A percentile compares a stretch with the other conserved stretches of the same genome.
Conservation (phyloP, 2,888 invertebrate genomes). For the Papilio gigon region DNA sequence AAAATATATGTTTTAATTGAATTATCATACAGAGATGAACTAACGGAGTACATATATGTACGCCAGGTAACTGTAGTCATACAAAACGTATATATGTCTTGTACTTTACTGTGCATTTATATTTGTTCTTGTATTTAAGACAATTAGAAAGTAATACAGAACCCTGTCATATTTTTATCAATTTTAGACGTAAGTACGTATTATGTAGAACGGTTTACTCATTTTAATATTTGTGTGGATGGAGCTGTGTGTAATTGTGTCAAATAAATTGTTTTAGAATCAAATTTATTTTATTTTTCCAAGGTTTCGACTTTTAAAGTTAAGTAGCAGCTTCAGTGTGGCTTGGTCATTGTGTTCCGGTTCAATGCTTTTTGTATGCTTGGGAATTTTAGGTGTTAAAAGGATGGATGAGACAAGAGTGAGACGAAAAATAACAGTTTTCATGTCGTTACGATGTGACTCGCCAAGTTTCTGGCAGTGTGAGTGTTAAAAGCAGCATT, state of each 20-base stretch:
- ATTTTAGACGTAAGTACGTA: conserved; percentile 40
- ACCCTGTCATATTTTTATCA: conserved; percentile 1
- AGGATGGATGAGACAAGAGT: neutral
- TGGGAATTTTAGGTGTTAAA: neutral
- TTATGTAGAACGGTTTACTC: conserved; percentile 46
- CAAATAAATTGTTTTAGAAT: conserved; percentile 56
- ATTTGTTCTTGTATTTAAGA: conserved; percentile 6
- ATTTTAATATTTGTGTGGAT: conserved; percentile 50
- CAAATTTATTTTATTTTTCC: conserved; percentile 48
- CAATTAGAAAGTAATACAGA: neutral
- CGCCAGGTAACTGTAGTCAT: conserved; percentile 7
- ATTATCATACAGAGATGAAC: neutral
- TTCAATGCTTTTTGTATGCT: neutral
- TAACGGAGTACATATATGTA: conserved; percentile 27
- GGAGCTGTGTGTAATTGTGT: conserved; percentile 61
- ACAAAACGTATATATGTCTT: conserved; percentile 19
- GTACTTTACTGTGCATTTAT: conserved; percentile 30
- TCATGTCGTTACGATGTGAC: neutral
- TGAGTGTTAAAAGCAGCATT: neutral
- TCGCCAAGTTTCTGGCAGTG: neutral
- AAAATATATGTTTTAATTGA: conserved; percentile 3
- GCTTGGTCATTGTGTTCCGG: neutral
- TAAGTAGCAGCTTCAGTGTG: conserved; percentile 39
- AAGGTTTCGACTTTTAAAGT: conserved; percentile 28
- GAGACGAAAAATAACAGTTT: neutral